Evolutionary conservation across 2,888 invertebrate genomes (phyloP).

Genomic region (Lepidochitona cinerea): DNA sequence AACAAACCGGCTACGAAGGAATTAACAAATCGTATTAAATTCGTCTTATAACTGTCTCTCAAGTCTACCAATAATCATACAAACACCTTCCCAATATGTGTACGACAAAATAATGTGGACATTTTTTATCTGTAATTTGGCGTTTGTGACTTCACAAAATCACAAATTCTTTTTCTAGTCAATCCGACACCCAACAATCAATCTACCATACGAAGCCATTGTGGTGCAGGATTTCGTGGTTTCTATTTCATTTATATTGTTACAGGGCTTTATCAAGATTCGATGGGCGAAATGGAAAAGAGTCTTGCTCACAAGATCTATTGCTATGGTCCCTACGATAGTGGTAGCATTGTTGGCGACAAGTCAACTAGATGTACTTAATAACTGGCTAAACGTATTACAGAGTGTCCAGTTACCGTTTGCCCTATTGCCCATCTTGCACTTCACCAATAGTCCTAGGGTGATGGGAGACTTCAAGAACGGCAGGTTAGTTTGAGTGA

Average conservation of each 20-base stretch:
- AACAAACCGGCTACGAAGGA: too few species aligned
- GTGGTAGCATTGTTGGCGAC: slow-evolving; percentile 70
- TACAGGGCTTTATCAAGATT: slow-evolving; percentile 83
- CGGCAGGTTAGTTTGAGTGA: too few species aligned
- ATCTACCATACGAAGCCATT: not conserved
- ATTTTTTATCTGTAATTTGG: too few species aligned
- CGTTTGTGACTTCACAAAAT: too few species aligned
- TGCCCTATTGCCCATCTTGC: slow-evolving; percentile 86
- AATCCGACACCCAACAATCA: too few species aligned
- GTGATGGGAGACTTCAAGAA: slow-evolving; percentile 90
- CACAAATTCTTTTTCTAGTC: too few species aligned
- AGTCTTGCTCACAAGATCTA: slow-evolving; percentile 85
- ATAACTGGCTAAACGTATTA: slow-evolving; percentile 86
- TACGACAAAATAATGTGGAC: too few species aligned
- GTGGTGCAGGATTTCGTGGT: not conserved
- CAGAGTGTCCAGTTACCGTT: slow-evolving; percentile 90
- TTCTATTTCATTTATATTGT: not conserved
- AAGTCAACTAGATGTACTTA: slow-evolving; percentile 82
- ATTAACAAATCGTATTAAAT: too few species aligned
- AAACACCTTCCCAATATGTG: too few species aligned
- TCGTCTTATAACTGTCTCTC: too few species aligned
- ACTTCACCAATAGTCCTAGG: slow-evolving; percentile 83
- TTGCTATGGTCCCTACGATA: slow-evolving; percentile 80
- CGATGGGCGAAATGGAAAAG: slow-evolving; percentile 90
- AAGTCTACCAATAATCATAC: too few species aligned